phyloP scores from a whole-genome alignment of 2,113 vertebrate species.

The Bujurquina vittata region DNA sequence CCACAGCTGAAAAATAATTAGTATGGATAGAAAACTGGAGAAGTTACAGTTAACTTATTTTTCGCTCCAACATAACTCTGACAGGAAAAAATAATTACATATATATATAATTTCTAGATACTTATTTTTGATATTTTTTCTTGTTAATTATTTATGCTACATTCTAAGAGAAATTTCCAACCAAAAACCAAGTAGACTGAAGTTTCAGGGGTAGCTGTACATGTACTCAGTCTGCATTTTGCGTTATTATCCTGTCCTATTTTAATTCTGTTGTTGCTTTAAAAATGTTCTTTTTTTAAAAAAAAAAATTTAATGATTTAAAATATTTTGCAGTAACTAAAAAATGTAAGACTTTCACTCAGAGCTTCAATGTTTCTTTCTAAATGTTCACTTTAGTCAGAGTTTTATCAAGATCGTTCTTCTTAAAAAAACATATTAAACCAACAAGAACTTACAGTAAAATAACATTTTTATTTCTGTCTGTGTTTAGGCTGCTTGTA shows the following conservation, averaged over 20 bases:
- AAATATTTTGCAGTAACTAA: neutral
- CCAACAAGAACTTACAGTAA: neutral
- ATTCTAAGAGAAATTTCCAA: neutral
- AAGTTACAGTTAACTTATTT: neutral
- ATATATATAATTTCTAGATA: neutral
- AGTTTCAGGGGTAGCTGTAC: neutral
- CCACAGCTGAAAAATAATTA: slow-evolving; percentile 17
- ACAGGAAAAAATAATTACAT: neutral
- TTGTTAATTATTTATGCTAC: neutral
- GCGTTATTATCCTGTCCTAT: neutral
- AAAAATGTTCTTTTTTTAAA: neutral
- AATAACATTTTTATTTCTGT: rapidly evolving
- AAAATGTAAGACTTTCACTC: neutral
- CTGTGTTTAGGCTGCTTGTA: neutral
- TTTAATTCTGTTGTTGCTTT: neutral
- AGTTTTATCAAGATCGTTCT: neutral
- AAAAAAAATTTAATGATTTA: neutral
- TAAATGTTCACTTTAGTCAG: neutral
- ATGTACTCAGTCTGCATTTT: neutral
- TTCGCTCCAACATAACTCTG: neutral
- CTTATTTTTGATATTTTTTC: neutral
- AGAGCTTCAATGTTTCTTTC: neutral
- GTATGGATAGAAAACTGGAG: neutral
- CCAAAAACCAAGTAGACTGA: neutral
- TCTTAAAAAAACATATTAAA: neutral